Evolutionary conservation across 35 echinoderm and acorn worm genomes (phyloP).

Genomic region (Apostichopus japonicus): DNA sequence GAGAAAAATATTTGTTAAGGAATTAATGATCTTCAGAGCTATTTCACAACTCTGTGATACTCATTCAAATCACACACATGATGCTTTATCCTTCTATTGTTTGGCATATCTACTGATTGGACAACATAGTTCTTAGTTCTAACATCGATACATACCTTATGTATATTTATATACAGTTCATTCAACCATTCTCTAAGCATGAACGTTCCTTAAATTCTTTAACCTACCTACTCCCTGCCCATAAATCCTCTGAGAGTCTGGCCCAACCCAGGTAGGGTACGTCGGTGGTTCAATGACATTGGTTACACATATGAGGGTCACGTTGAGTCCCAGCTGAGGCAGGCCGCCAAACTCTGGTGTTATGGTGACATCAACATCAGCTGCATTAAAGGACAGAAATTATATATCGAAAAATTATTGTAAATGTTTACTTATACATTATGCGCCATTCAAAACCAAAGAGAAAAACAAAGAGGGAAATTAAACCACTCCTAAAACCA

Average conservation of each 20-base stretch:
- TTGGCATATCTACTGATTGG: too few relatives aligned
- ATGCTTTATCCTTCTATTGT: too few relatives aligned
- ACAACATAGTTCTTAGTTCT: too few relatives aligned
- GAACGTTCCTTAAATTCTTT: too few relatives aligned
- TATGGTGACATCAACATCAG: conserved; percentile 63
- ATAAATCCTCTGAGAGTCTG: conserved; percentile 19
- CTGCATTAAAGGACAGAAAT: neutral
- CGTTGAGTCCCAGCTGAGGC: conserved; percentile 49
- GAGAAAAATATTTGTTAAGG: too few relatives aligned
- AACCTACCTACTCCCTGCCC: neutral
- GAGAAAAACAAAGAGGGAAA: neutral
- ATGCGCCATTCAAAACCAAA: neutral
- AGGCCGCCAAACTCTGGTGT: conserved; percentile 54
- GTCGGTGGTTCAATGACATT: neutral
- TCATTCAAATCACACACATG: too few relatives aligned
- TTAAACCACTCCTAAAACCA: neutral
- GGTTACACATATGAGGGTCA: conserved; percentile 65
- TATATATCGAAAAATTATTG: neutral
- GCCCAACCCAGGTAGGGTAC: conserved; percentile 60
- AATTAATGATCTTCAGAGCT: too few relatives aligned
- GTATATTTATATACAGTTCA: too few relatives aligned
- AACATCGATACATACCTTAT: too few relatives aligned
- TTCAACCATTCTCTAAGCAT: too few relatives aligned
- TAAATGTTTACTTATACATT: neutral
- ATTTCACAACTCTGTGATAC: too few relatives aligned